Conservation (phyloP, 2,888 invertebrate genomes). For the Aphodius sticticus region DNA sequence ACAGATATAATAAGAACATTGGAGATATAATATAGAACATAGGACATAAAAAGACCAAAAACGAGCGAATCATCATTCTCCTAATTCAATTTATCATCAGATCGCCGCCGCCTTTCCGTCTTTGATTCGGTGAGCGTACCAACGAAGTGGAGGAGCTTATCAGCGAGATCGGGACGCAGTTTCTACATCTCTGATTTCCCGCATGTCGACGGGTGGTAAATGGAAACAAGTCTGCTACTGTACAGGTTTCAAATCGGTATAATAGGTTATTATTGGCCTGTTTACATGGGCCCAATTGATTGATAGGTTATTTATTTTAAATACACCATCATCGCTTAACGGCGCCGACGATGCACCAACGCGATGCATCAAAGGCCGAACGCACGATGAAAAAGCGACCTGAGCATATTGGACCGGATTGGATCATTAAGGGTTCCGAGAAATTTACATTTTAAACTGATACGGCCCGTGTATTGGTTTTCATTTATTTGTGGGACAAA, state of each 20-base stretch:
- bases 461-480: neutral
- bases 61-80: neutral
- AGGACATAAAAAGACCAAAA: neutral
- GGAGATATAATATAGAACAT: too few species aligned
- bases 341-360: neutral
- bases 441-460: neutral
- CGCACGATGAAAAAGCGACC: neutral
- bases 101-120: neutral
- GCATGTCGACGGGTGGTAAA: slow-evolving; percentile 12
- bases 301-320: slow-evolving; percentile 37
- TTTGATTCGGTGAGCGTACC: neutral
- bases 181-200: neutral
- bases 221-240: slow-evolving; percentile 36
- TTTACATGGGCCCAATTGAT: slow-evolving; percentile 37
- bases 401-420: neutral
- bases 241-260: slow-evolving; percentile 32
- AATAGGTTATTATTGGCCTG: slow-evolving; percentile 39
- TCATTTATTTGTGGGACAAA: neutral
- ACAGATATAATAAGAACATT: too few species aligned
- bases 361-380: neutral
- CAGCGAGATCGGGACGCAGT: neutral
- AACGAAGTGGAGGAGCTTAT: neutral
- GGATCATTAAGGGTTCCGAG: neutral
- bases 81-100: neutral
- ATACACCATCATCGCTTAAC: slow-evolving; percentile 10